Evolutionary conservation across 2,888 invertebrate species (phyloP), one percentile per base, ranked within the genome.

Genomic region (Palloptera scutellata): DNA sequence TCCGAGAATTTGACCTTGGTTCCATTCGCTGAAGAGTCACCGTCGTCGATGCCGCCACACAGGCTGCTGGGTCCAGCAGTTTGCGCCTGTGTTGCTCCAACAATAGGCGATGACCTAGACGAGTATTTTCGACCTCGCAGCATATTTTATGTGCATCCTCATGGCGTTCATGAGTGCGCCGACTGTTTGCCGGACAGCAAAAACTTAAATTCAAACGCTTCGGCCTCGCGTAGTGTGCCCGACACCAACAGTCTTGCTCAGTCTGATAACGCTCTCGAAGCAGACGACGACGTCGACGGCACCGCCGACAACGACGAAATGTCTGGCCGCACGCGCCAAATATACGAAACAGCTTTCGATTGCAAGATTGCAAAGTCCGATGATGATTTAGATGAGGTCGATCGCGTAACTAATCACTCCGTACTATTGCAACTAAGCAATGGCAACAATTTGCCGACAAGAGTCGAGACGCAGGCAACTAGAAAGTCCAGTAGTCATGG

Each of bases 321-420:
- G 87, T 88, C 88, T 13, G 76, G 78, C 42, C 87, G 90, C 67
- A 88, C 89, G 83, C 89, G 92, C 78, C 92, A 92, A 85, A 89
- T 95, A 66, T 95, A 95, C 84, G 95, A 95, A 86, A 95, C 95
- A 66, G 95, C 95, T 68, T 95, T 95, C 84, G 95, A 95, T 85
- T 93, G 93, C 84, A 93, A 93, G 85, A 90, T 94, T 78, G 91
- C 91, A 80, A 91, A 92, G 73, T 93, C 93, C 10, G 91, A 91
- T 76, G 91, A 91, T 77, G 90, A 91, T 75, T 92, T 94, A 75
- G 88, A 94, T 80, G 93, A 94, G 79, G 90, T 94, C 62, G 93
- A 94, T 77, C 90, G 92, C 70, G 90, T 94, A 70, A 91, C 92
- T 74, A 94, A 93, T 81, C 93, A 93, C 78, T 91, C 93, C 13